Base-by-base conservation (phyloP, 64 coral and sea anemone species). In the Montipora cactus region DNA sequence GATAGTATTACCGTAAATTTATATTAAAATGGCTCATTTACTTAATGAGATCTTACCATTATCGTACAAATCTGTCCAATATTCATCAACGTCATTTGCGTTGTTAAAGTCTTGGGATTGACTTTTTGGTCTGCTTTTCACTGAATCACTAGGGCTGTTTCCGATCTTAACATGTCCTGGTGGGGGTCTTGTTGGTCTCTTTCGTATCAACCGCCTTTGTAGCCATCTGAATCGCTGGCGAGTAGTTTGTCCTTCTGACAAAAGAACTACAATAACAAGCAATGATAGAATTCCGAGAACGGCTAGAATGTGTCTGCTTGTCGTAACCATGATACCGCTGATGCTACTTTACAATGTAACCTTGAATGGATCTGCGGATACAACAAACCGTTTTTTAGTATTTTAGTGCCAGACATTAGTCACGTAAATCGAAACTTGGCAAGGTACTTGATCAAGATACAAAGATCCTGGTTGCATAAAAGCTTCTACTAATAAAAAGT, bases 251-350 rank as follows among this genome's bases (percentile, higher is more conserved):
- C 16, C 66, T 16, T 72, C 66, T 44, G 46, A 71, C 46, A 69
- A 71, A 49, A 86, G 45, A 12, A 71, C 66, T 49, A 64, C 15
- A 16, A 72, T 22, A 5, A 47, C 20, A 6, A 86, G 45, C 18
- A 86, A 50, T 7, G 59, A 71, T 50, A 86, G 2, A 49, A 86
- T 86, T 70, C 44, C 82, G 11, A 86, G 48, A 16, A 6, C 64
- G 49, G 21, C 12, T 5, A 72, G 14, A 20, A 71, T n/a, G 1
- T 50, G 47, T 49, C 64, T 69, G 64, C 68, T 67, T 59, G 47
- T 86, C 46, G 6, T 3, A 51, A 46, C 12, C 10, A 18, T 81
- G 7, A 19, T 62, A 8, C 4, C 21, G 14, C 9, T 12, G 2
- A 8, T 61, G 12, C n/a, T 7, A 71, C 3, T 64, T 15, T 64